phyloP scores from a whole-genome alignment of 2,113 vertebrate species.

The Chinchilla lanigera region DNA sequence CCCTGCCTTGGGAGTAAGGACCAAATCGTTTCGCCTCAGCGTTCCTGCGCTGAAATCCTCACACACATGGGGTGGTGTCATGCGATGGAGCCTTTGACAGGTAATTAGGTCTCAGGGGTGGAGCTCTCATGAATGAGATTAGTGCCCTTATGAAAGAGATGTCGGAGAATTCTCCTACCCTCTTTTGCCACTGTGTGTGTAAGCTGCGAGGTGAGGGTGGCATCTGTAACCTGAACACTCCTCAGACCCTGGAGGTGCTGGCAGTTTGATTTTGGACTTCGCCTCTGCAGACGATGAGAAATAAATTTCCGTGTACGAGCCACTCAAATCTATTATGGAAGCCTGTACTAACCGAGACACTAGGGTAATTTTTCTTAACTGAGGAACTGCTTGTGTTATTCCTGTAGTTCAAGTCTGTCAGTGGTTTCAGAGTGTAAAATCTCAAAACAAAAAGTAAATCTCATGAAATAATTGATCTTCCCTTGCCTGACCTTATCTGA shows the following conservation, averaged over 20 bases:
- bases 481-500: background rate
- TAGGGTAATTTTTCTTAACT: background rate
- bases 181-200: background rate
- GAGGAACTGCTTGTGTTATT: background rate
- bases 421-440: background rate
- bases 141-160: background rate
- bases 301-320: background rate
- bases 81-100: background rate
- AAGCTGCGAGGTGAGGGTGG: background rate
- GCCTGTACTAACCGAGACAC: no score
- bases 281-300: background rate
- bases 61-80: background rate
- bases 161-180: background rate
- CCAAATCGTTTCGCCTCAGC: no score
- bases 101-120: background rate
- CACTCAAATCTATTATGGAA: background rate
- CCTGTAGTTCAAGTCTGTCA: background rate
- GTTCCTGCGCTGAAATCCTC: background rate
- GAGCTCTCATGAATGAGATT: background rate
- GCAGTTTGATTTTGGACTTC: background rate
- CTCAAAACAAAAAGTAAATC: background rate
- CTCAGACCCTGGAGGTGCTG: no score
- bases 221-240: background rate
- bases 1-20: background rate
- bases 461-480: background rate